phyloP scores from a whole-genome alignment of 2,888 invertebrate species.

The Axea sp. region DNA sequence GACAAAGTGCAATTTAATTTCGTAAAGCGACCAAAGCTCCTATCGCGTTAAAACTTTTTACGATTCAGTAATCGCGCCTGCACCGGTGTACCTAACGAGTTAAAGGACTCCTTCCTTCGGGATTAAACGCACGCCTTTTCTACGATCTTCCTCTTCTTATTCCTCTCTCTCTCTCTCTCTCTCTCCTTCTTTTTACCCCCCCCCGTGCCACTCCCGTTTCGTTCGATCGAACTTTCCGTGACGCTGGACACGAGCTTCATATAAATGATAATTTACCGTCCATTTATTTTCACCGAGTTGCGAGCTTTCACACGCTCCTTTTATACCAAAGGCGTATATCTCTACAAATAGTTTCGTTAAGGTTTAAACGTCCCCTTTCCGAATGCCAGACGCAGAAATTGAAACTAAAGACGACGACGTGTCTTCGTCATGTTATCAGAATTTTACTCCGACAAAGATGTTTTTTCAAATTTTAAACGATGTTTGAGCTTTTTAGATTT shows the following conservation, averaged over 20 bases:
- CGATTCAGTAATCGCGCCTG: slow-evolving; percentile 54
- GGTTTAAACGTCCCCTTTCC: slow-evolving; percentile 16
- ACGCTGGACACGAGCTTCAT: slow-evolving; percentile 58
- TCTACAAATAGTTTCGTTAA: slow-evolving; percentile 43
- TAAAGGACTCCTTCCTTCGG: slow-evolving; percentile 43
- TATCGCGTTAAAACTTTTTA: slow-evolving; percentile 68
- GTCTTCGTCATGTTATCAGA: background rate
- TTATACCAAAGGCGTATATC: slow-evolving; percentile 31
- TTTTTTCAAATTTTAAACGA: no score
- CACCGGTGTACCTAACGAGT: slow-evolving; percentile 56
- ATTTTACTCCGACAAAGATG: no score
- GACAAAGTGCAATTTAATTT: slow-evolving; percentile 62
- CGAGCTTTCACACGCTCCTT: slow-evolving; percentile 34
- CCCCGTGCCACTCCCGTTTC: background rate
- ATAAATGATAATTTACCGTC: slow-evolving; percentile 60
- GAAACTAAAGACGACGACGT: slow-evolving; percentile 17
- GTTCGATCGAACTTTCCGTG: slow-evolving; percentile 52
- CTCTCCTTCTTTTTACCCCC: background rate
- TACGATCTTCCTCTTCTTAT: slow-evolving; percentile 15
- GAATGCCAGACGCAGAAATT: slow-evolving; percentile 18
- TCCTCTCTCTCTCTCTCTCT: background rate
- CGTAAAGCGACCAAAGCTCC: slow-evolving; percentile 54
- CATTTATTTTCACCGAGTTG: slow-evolving; percentile 46
- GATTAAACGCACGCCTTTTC: slow-evolving; percentile 45
- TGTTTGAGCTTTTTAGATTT: no score